Evolutionary conservation across 2,888 invertebrate species (phyloP), one percentile per base, ranked within the genome.

Genomic region (Cephonodes hylas): DNA sequence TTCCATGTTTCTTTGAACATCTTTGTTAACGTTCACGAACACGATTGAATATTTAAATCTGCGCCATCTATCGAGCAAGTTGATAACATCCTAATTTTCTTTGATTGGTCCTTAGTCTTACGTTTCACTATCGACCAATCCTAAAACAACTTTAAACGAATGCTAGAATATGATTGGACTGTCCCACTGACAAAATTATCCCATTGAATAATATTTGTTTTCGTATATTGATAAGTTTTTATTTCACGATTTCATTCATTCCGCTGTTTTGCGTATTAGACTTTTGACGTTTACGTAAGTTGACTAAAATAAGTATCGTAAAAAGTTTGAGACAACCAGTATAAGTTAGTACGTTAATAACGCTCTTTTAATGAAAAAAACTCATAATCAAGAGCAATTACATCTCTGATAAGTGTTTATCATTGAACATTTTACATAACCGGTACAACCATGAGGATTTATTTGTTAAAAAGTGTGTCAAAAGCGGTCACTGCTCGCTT

Each of bases 381-480:
- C 8, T 15, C 8, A 7, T 53, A 18, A 31, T 53, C 27, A 31
- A 53, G 27, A 53, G 3, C 5, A 53, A 31, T 10, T 53, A 53
- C 3, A 31, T 3, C 1, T 8, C 0, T 0, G 1, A 2, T n/a
- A 15, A 15, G 25, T 27, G 48, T 53, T 53, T 53, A 31, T 18
- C 31, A 31, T 31, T 64, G 45, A 53, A 66, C 59, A 42, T 65
- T 70, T 80, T 83, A 81, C 66, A 75, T 82, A 83, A 84, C 79
- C 80, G 77, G 80, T 72, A 63, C 64, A 70, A 85, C 66, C 72
- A 91, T 90, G 90, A 89, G 89, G 78, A 71, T 88, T 73, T 82
- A 78, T 81, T 80, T 89, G 66, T 70, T 90, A 67, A 89, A 88
- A 82, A 81, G 80, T 69, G 73, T 85, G 61, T 77, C 86, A 59